These are phyloP conservation scores for Neoaliturus tenellus DNA, from an alignment of 2,888 invertebrate genomes.

Conservation along the genomic window DNA sequence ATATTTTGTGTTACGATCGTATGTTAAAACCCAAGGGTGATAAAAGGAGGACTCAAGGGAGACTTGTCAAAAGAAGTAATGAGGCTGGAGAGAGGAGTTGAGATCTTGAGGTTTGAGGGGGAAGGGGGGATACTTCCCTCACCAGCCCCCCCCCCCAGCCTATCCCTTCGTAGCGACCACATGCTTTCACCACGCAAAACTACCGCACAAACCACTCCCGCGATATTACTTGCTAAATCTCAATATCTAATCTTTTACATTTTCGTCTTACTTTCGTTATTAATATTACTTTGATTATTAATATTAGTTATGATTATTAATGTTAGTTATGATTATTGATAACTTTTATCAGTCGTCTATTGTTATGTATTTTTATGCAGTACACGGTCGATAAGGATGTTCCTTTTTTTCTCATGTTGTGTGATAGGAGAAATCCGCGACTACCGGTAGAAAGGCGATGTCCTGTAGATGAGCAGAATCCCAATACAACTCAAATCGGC, in stretches of 20 bases:
- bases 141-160: constrained; percentile 1
- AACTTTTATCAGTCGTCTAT: too few relatives aligned
- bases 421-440: too few relatives aligned
- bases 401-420: too few relatives aligned
- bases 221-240: constrained; percentile 2
- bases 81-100: constrained; percentile 17
- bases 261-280: too few relatives aligned
- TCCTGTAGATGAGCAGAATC: too few relatives aligned
- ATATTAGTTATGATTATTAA: too few relatives aligned
- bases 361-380: too few relatives aligned
- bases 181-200: constrained; percentile 2
- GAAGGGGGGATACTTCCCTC: neutral
- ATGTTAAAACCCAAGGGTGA: neutral
- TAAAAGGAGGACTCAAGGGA: constrained; percentile 12
- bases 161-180: constrained; percentile 30
- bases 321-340: too few relatives aligned
- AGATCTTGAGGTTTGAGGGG: neutral
- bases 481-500: too few relatives aligned
- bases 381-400: too few relatives aligned
- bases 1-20: neutral
- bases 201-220: neutral
- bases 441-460: too few relatives aligned
- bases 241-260: constrained; percentile 1
- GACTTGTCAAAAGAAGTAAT: constrained; percentile 48
- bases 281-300: too few relatives aligned